Base-by-base conservation (phyloP, 1,140 invertebrate genomes). In the Polypedilum pembai region DNA sequence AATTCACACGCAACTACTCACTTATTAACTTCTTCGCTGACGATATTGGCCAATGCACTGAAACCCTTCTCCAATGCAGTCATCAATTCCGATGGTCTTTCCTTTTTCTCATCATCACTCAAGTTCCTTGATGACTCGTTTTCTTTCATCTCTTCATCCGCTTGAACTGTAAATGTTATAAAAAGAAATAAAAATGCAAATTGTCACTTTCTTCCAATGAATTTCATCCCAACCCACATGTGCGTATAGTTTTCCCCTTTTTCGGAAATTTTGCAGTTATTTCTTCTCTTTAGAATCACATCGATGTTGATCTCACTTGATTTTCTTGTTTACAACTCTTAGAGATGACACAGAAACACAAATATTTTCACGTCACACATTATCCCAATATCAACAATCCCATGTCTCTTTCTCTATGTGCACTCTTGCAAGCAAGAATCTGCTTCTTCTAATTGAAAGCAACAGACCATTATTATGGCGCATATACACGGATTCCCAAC, bases 131-230 rank as follows among this genome's bases (percentile, higher is more conserved):
- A 69, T 8, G 65, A 10, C 17, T 20, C 65, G 18, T 18, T 69
- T 69, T 69, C 65, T 20, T 69, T 69, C 65, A 69, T 20, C 17
- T 69, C 65, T 69, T 69, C 18, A 69, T 69, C 65, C 65, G 65
- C 65, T 69, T 69, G n/a, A 69, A 3, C 65, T 69, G 18, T 18
- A 20, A 20, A 5, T 1, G 18, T 1, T 17, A 66, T 3, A 66
- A 66, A 3, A 4, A 66, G 8, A 3, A 1, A 12, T 18, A 20
- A 18, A 20, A 69, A 20, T 69, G 18, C 24, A 20, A 69, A 69
- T 17, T 69, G 65, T 69, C 65, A 69, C 65, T 69, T 69, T 69
- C 65, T 20, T 69, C 45, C 10, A 33, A 3, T 33, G 12, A 12
- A 56, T 15, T 12, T 45, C 12, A n/a, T 15, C 1, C 10, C 15